Percentiles rank a stretch among this genome's conserved stretches.
Conservation (phyloP, 2,797 vertebrate genomes). For the Eurystomus glaucurus region DNA sequence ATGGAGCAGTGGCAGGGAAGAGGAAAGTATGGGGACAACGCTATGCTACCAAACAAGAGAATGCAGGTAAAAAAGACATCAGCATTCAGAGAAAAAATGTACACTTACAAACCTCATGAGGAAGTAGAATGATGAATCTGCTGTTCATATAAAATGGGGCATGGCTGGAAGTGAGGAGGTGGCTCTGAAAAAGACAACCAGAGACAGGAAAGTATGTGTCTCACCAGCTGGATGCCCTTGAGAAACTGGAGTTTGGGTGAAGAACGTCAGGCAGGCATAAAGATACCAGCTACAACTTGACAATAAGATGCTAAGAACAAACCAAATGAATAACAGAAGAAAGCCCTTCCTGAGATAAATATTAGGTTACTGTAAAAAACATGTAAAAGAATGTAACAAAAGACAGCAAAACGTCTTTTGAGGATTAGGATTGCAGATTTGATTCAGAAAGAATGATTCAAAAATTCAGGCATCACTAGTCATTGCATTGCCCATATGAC, state of each 20-base stretch:
- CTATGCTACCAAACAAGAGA: background rate
- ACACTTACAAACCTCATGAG: background rate
- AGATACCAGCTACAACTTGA: background rate
- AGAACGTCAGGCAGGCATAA: background rate
- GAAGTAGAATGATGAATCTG: background rate
- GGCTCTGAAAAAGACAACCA: background rate
- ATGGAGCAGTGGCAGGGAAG: background rate
- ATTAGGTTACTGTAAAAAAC: background rate
- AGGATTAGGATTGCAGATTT: background rate
- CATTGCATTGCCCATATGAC: background rate
- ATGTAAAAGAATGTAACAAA: background rate
- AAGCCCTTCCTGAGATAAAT: background rate
- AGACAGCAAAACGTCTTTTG: background rate
- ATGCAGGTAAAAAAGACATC: background rate
- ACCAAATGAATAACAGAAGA: background rate
- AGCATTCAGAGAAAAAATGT: background rate
- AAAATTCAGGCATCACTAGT: background rate
- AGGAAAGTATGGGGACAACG: background rate
- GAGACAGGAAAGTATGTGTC: background rate
- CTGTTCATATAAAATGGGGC: background rate
- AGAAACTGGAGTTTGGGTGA: background rate
- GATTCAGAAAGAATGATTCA: background rate
- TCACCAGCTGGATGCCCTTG: background rate
- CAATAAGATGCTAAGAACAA: background rate
- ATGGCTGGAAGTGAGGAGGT: background rate